Percentiles rank a stretch among this genome's conserved stretches.
phyloP scores from a whole-genome alignment of 2,888 invertebrate species.

The Lasioglossum figueresi region DNA sequence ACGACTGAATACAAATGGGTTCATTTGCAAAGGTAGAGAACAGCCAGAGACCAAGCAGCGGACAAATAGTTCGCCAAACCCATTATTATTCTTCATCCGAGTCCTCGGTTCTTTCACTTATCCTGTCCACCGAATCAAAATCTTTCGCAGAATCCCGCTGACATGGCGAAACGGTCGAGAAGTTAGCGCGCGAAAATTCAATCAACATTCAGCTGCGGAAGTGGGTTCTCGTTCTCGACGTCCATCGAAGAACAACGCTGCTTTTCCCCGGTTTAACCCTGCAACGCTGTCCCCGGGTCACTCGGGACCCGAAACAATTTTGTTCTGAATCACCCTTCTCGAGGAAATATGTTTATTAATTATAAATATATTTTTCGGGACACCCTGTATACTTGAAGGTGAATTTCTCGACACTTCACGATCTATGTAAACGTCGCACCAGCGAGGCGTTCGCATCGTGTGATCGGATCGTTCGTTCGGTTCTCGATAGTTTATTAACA shows the following conservation, averaged over 20 bases:
- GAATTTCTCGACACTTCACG: background rate
- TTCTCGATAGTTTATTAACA: slow-evolving; percentile 14
- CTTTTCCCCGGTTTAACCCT: background rate
- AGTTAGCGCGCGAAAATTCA: slow-evolving; percentile 29
- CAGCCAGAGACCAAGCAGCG: slow-evolving; percentile 46
- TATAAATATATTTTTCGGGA: no score
- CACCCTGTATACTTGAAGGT: background rate
- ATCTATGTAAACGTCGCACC: background rate
- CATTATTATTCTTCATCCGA: slow-evolving; percentile 46
- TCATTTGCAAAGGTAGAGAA: slow-evolving; percentile 69
- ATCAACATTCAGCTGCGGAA: slow-evolving; percentile 8
- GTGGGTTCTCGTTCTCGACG: background rate
- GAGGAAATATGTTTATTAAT: no score
- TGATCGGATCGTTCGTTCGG: slow-evolving; percentile 45
- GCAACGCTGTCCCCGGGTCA: no score
- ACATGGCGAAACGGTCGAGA: slow-evolving; percentile 20
- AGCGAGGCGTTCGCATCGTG: background rate
- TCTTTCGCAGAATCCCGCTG: slow-evolving; percentile 27
- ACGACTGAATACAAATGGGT: slow-evolving; percentile 71
- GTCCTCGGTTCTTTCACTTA: slow-evolving; percentile 12
- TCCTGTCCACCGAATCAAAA: slow-evolving; percentile 33
- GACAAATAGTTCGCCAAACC: slow-evolving; percentile 57
- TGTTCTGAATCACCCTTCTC: no score
- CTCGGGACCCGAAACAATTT: no score
- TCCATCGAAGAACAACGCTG: background rate